These are phyloP conservation scores for Pyrrhosoma nymphula DNA, from an alignment of 2,888 invertebrate genomes.

Conservation along the genomic window DNA sequence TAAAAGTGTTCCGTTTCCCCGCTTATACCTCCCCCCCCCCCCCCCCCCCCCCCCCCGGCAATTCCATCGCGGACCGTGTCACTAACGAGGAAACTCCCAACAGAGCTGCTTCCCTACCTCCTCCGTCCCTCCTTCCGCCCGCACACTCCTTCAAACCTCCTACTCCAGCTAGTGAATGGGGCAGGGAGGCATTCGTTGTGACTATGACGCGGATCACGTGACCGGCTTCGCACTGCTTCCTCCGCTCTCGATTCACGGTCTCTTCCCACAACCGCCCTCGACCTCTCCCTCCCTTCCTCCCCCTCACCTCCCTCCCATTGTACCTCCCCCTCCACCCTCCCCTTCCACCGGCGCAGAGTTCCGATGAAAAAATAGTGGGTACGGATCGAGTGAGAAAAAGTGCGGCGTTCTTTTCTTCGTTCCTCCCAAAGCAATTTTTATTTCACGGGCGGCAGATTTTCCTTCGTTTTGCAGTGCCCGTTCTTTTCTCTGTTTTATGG, in stretches of 20 bases:
- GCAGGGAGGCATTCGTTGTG: background rate
- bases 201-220: background rate
- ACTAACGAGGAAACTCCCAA: background rate
- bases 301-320: background rate
- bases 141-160: no score
- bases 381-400: background rate
- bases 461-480: no score
- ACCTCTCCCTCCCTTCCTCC: background rate
- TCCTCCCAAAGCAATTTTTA: background rate
- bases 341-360: background rate
- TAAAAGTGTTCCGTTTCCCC: constrained; percentile 8
- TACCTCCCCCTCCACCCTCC: background rate
- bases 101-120: background rate
- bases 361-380: background rate
- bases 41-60: background rate
- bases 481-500: no score
- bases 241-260: background rate
- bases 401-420: background rate
- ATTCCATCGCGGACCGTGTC: background rate
- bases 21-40: background rate
- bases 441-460: background rate
- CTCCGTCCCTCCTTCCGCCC: background rate
- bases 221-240: background rate
- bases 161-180: background rate
- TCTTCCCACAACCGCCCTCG: background rate